phyloP scores from a whole-genome alignment of 2,797 vertebrate genomes.

The Florisuga fusca region DNA sequence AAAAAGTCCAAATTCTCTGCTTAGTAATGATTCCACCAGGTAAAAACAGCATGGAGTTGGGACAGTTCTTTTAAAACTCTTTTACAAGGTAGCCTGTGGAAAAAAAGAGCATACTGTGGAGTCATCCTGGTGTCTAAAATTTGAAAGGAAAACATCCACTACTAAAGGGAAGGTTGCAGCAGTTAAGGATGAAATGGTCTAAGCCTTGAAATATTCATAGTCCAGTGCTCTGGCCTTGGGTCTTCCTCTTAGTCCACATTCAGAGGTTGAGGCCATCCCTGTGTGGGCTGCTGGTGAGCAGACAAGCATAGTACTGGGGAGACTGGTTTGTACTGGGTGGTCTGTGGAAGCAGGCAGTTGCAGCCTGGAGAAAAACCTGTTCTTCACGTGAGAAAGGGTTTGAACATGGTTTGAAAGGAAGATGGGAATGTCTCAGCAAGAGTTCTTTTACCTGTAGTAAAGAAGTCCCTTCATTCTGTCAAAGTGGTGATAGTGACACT shows the following conservation, averaged over 20 bases:
- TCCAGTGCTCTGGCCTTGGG: neutral
- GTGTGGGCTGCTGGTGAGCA: neutral
- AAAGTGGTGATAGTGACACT: neutral
- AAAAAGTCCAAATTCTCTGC: neutral
- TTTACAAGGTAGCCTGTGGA: neutral
- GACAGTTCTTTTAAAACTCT: neutral
- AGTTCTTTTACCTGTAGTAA: neutral
- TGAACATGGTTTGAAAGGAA: neutral
- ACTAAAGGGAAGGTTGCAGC: neutral
- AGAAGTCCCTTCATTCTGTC: neutral
- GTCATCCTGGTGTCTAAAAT: neutral
- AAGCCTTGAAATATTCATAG: neutral
- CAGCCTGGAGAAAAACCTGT: neutral
- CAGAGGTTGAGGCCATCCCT: neutral
- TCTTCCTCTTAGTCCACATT: accelerated
- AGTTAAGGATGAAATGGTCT: neutral
- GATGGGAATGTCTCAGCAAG: neutral
- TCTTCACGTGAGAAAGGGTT: neutral
- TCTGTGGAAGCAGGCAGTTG: neutral
- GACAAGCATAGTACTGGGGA: neutral
- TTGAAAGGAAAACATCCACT: neutral
- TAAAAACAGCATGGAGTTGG: neutral
- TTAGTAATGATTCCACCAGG: neutral
- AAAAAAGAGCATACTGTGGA: neutral
- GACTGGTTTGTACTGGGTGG: neutral